Base-by-base conservation (phyloP, 1,140 invertebrate species). In the Anagrus nilaparvatae region DNA sequence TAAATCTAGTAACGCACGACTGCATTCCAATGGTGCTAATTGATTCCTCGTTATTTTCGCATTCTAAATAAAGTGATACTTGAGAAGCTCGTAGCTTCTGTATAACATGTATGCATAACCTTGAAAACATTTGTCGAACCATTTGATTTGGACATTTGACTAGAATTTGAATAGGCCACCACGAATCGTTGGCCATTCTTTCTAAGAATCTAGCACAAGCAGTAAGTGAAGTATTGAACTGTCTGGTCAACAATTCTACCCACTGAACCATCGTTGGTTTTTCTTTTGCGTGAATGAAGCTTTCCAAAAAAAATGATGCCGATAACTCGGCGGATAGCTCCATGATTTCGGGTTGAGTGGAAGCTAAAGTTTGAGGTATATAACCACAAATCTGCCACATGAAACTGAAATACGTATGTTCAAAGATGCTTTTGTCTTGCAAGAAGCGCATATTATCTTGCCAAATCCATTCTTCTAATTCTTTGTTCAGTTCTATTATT, bases 211-310 rank as follows among this genome's bases (percentile, higher is more conserved):
- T 91, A 58, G 92, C 85, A 48, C 89, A 91, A 1, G 90, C 88
- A 40, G 81, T 81, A 39, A 82, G 78, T n/a, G 87, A 92, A 14
- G 83, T 78, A 60, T 91, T 92, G 55, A 95, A 93, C 59, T 94
- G 90, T 59, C 95, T 95, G 2, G 89, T 95, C 5, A 95, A 72
- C 23, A 94, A 64, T 62, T 96, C 92, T 18, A 95, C 89, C 91
- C 91, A 96, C 46, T 93, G 88, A 8, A 94, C 83, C 86, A 95
- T 93, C 0, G 89, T 95, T 8, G 91, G 90, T 77, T 95, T 95
- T 66, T 97, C 92, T 67, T 95, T 95, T 14, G 91, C 88, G 63
- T 96, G 91, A 61, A 97, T 95, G 51, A 95, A 89, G 0, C 90
- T 95, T 69, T 96, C 92, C 40, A 96, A 82, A 48, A 96, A 92